Evolutionary conservation across 2,797 vertebrate species (phyloP).

Genomic region (Champsocephalus gunnari): DNA sequence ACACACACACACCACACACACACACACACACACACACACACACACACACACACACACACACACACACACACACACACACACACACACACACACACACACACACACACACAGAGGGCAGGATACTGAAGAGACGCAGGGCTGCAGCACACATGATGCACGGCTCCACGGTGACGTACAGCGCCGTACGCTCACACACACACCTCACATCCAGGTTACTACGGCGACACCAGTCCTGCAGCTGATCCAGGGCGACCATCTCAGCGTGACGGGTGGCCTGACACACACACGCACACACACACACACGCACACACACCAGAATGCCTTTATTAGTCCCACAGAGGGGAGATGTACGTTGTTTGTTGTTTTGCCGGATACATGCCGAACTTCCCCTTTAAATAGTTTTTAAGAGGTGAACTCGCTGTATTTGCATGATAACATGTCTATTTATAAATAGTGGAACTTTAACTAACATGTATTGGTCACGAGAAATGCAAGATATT

Average conservation of each 20-base stretch:
- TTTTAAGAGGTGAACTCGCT: no score
- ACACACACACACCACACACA: conserved; percentile 13
- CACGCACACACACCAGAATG: neutral
- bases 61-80: neutral
- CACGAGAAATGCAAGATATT: no score
- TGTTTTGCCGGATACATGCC: neutral
- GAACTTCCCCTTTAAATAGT: neutral
- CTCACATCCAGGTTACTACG: conserved; percentile 63
- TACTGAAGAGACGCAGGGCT: conserved; percentile 93
- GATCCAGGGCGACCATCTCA: conserved; percentile 94
- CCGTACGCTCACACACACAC: conserved; percentile 77
- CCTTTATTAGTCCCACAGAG: no score
- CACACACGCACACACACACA: conserved; percentile 13
- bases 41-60: conserved; percentile 11
- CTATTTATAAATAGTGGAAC: neutral
- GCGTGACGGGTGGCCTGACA: conserved; percentile 95
- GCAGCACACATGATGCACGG: conserved; percentile 97
- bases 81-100: conserved; percentile 3
- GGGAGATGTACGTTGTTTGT: no score
- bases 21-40: neutral
- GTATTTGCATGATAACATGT: neutral
- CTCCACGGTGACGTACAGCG: conserved; percentile 95
- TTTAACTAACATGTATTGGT: no score
- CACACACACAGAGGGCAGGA: conserved; percentile 78
- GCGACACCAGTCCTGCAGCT: conserved; percentile 90